Conservation (phyloP, 2,888 invertebrate species). For the Muschampia plurimacula region DNA sequence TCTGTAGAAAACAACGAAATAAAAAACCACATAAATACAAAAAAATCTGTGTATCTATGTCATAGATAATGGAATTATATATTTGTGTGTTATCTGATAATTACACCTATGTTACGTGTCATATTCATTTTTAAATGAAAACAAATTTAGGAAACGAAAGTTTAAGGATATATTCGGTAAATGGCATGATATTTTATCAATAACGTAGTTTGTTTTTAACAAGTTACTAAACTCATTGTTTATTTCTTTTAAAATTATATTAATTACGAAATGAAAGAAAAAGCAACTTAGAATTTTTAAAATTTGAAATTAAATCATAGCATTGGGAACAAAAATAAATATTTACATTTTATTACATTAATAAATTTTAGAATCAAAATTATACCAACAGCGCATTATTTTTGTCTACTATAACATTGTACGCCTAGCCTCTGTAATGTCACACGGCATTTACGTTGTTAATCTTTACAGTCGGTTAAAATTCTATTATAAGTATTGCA, state of each 20-base stretch:
- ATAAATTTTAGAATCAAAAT: slow-evolving; percentile 40
- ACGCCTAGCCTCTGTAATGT: slow-evolving; percentile 73
- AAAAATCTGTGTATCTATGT: slow-evolving; percentile 75
- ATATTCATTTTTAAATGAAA: slow-evolving; percentile 69
- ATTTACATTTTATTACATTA: slow-evolving; percentile 19
- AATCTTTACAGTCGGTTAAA: slow-evolving; percentile 25
- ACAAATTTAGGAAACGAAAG: slow-evolving; percentile 38
- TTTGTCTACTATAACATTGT: slow-evolving; percentile 64
- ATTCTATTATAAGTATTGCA: slow-evolving; percentile 11
- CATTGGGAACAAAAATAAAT: not conserved
- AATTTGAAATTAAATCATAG: not conserved
- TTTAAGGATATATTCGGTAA: not conserved
- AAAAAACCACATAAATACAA: slow-evolving; percentile 74
- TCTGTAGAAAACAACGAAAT: slow-evolving; percentile 80
- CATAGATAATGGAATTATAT: slow-evolving; percentile 72
- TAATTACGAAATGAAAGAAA: not conserved
- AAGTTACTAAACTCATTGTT: not conserved
- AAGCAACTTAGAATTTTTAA: not conserved
- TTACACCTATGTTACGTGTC: slow-evolving; percentile 58
- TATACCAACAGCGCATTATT: slow-evolving; percentile 70
- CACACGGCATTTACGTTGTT: slow-evolving; percentile 80
- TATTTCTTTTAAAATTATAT: not conserved
- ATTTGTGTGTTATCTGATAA: slow-evolving; percentile 68
- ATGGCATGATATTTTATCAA: too few relatives aligned
- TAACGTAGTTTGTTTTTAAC: too few relatives aligned